phyloP scores from a whole-genome alignment of 2,797 vertebrate genomes.

The Cryptoblepharus egeriae region DNA sequence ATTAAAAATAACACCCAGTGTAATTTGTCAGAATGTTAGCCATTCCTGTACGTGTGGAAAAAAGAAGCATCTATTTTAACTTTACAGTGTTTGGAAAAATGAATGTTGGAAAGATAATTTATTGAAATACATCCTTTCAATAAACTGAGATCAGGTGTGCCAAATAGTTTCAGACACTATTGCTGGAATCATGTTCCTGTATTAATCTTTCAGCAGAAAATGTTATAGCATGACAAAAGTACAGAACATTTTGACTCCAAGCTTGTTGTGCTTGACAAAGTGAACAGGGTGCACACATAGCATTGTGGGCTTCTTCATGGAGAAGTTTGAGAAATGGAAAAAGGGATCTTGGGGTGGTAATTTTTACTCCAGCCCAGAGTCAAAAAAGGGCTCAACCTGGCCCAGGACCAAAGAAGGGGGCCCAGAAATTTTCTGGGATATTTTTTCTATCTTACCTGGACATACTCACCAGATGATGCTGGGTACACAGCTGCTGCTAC shows the following conservation, averaged over 20 bases:
- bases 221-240: constrained; percentile 22
- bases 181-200: neutral
- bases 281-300: neutral
- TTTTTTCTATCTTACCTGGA: too few species aligned
- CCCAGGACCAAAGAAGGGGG: too few species aligned
- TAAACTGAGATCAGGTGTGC: constrained; percentile 24
- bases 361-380: too few species aligned
- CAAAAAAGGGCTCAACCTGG: too few species aligned
- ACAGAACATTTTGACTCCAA: neutral
- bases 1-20: constrained; percentile 72
- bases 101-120: constrained; percentile 49
- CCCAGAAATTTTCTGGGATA: too few species aligned
- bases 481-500: too few species aligned
- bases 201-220: constrained; percentile 8
- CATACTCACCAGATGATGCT: too few species aligned
- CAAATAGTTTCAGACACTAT: constrained; percentile 3
- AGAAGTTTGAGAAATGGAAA: neutral
- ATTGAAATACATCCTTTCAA: constrained; percentile 57
- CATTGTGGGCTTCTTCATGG: neutral
- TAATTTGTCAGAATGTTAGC: constrained; percentile 71
- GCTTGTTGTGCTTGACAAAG: neutral
- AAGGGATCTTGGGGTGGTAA: too few species aligned
- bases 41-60: constrained; percentile 50
- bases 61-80: constrained; percentile 58
- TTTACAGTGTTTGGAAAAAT: constrained; percentile 49